Conservation (phyloP, 2,113 vertebrate species). For the Apaloderma vittatum region DNA sequence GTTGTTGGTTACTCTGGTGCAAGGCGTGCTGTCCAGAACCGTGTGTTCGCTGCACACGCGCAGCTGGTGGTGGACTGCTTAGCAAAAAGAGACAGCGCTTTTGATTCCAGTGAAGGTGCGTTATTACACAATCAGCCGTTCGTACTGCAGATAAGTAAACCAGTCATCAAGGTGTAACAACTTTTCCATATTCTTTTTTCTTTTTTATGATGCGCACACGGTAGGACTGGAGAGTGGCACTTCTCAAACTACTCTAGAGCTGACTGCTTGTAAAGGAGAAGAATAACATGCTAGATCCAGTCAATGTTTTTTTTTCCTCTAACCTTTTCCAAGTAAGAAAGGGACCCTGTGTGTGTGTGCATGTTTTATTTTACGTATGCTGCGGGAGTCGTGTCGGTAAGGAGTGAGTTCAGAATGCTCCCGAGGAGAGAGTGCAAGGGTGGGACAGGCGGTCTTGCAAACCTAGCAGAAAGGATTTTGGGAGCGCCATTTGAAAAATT, state of each 20-base stretch:
- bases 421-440: not conserved
- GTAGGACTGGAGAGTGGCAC: not conserved
- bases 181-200: not conserved
- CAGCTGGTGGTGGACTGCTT: not conserved
- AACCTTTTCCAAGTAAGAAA: not conserved
- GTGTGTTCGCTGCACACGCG: rapidly evolving
- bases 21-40: not conserved
- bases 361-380: not conserved
- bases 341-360: not conserved
- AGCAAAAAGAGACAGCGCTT: rapidly evolving
- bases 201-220: not conserved
- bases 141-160: not conserved
- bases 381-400: not conserved
- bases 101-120: not conserved
- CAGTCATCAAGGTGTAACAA: not conserved
- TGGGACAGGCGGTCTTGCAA: not conserved
- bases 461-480: not conserved
- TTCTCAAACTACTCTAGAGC: not conserved
- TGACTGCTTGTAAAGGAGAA: not conserved
- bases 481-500: not conserved
- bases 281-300: not conserved
- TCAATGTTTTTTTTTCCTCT: not conserved
- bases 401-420: not conserved
- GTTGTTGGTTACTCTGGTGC: not conserved
- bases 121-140: not conserved